A percentile compares a stretch with the other conserved stretches of the same genome.
phyloP scores from a whole-genome alignment of 1,140 invertebrate genomes.

The Chelonus insularis region DNA sequence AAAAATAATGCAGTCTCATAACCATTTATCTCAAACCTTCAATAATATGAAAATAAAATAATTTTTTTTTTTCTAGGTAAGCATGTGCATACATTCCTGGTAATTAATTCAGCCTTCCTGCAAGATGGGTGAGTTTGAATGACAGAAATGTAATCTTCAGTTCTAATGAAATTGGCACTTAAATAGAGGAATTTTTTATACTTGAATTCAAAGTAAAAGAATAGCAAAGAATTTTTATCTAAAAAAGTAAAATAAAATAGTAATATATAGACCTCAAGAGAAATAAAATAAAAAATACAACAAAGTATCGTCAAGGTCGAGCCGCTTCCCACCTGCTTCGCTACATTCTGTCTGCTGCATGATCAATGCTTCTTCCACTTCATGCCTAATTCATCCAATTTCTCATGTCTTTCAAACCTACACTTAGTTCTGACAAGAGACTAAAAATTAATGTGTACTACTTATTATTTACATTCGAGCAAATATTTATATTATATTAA shows the following conservation, averaged over 20 bases:
- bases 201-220: neutral
- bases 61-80: constrained; percentile 20
- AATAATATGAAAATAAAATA: constrained; percentile 5
- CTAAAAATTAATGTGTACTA: too few relatives aligned
- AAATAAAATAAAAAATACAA: constrained; percentile 6
- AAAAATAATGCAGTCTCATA: constrained; percentile 10
- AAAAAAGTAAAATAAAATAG: too few relatives aligned
- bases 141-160: too few relatives aligned
- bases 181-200: neutral
- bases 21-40: neutral
- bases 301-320: constrained; percentile 11
- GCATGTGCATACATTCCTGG: neutral
- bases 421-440: too few relatives aligned
- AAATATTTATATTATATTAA: too few relatives aligned
- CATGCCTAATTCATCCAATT: too few relatives aligned
- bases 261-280: too few relatives aligned
- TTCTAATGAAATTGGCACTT: too few relatives aligned
- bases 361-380: neutral
- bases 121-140: constrained; percentile 18
- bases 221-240: neutral
- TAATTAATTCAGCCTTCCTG: too few relatives aligned
- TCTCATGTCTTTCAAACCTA: too few relatives aligned
- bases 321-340: constrained; percentile 17
- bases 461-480: too few relatives aligned
- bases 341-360: neutral